Evolutionary conservation across 2,888 invertebrate genomes (phyloP), one percentile per base, ranked within the genome.

Genomic region (Meiosimyza platycephala): DNA sequence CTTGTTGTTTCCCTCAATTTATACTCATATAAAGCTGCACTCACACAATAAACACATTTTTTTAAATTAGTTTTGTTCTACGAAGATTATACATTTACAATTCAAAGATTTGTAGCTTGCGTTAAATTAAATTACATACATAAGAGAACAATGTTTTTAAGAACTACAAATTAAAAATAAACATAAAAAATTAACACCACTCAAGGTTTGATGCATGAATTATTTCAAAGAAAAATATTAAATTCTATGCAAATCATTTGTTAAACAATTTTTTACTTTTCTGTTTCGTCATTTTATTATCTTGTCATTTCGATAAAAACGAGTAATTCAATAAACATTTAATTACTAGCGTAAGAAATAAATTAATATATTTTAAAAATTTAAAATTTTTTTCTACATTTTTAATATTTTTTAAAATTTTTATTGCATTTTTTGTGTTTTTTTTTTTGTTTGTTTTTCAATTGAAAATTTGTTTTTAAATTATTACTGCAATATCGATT

Each of bases 231-330:
- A 67, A 67, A 67, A 67, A 67, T 64, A 54, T 47, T 16, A 40
- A 67, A 55, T 67, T 67, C 67, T 55, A 40, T 67, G 67, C 67
- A 67, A 67, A 55, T 57, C 13, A 55, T 16, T 51, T 64, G 60
- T 62, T 47, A 16, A 40, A 62, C 33, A 62, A 6, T 62, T 62
- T 33, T 5, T 7, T 40, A 3, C 5, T 5, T 40, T 40, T 40
- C 40, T 9, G 40, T 5, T 40, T 40, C 40, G 40, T 40, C 40
- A 40, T 40, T 40, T 40, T 6, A 40, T 40, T 40, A 40, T 40
- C 40, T 9, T 40, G 40, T 9, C 40, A 9, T 40, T 40, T 40
- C 40, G 40, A 40, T 40, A 40, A 40, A 40, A 47, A 62, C 40
- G n/a, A 62, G 9, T 40, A 6, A 40, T n/a, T 40, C 63, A 63